phyloP scores from a whole-genome alignment of 2,797 vertebrate genomes.

The Parauchenoglanis punctatus region DNA sequence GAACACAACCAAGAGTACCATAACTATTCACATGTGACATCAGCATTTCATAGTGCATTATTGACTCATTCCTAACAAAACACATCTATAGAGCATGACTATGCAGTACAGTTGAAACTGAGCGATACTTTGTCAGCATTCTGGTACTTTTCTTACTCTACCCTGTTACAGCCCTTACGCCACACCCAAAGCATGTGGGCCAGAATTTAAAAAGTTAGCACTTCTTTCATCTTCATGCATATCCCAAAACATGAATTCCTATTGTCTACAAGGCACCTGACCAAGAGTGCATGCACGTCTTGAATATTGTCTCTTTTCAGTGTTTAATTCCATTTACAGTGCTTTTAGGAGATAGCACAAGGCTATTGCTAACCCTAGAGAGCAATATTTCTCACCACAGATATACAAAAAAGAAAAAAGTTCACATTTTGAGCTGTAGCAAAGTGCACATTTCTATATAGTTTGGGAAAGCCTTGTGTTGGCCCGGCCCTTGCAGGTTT shows the following conservation, averaged over 20 bases:
- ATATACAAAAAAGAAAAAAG: background rate
- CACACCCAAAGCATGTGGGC: background rate
- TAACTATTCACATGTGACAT: background rate
- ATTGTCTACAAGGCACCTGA: background rate
- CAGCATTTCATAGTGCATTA: background rate
- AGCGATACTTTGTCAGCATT: background rate
- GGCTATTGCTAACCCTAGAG: background rate
- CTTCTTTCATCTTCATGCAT: background rate
- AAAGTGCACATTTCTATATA: background rate
- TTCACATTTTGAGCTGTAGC: background rate
- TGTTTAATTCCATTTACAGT: background rate
- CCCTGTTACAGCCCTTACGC: background rate
- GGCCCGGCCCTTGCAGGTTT: background rate
- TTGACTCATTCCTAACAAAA: background rate
- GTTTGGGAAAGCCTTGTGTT: background rate
- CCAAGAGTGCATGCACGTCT: background rate
- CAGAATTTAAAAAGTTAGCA: background rate
- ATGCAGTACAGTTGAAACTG: background rate
- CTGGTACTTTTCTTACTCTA: background rate
- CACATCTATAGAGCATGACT: background rate
- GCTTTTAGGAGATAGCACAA: no score
- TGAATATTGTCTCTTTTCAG: background rate
- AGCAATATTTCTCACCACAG: background rate
- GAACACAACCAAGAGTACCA: background rate
- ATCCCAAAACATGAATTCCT: background rate